Evolutionary conservation across 2,888 invertebrate genomes (phyloP).

Genomic region (Bruchidius siliquastri): DNA sequence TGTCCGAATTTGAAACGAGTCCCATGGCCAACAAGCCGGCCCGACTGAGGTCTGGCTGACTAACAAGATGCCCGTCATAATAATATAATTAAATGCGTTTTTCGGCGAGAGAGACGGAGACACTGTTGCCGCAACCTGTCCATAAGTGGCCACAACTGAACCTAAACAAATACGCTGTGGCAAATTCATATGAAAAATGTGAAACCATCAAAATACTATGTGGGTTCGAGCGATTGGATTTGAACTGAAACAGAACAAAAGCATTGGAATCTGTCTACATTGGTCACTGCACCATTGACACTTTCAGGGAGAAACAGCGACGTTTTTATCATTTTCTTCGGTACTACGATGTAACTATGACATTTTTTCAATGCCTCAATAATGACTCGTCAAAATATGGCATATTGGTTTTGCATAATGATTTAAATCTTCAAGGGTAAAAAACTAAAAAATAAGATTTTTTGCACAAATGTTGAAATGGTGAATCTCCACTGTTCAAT

Average conservation of each 20-base stretch:
- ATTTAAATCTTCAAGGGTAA: too few species aligned
- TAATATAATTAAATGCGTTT: not conserved
- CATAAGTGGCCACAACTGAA: not conserved
- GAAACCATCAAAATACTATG: not conserved
- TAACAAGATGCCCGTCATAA: not conserved
- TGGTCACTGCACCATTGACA: not conserved
- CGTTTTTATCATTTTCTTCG: too few species aligned
- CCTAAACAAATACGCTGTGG: not conserved
- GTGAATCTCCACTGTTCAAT: too few species aligned
- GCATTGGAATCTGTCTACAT: not conserved
- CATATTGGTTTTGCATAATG: too few species aligned
- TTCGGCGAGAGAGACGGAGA: not conserved
- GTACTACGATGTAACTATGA: too few species aligned
- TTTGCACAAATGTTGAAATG: too few species aligned
- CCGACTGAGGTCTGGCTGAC: not conserved
- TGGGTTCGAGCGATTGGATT: not conserved
- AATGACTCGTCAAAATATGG: too few species aligned
- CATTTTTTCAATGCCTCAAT: too few species aligned
- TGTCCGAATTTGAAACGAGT: conserved; percentile 20
- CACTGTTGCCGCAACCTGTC: not conserved
- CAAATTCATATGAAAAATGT: not conserved
- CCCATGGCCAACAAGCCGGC: conserved; percentile 1
- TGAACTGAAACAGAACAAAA: not conserved
- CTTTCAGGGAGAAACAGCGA: not conserved
- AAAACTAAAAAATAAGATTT: too few species aligned